Base-by-base conservation (phyloP, 2,888 invertebrate species). In the Eurois occulta region DNA sequence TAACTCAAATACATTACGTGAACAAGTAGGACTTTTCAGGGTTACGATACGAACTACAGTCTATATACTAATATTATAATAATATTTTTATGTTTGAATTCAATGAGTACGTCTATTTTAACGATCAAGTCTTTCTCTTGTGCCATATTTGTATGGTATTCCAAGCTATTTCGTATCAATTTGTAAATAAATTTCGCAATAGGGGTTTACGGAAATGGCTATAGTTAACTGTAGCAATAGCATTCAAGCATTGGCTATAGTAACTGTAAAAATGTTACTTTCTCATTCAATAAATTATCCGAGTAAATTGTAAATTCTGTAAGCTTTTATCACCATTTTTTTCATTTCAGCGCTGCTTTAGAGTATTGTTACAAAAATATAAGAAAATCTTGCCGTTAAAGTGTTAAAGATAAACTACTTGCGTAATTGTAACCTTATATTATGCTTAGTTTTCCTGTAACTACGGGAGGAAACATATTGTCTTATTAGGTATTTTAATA, bases 121-220 rank as follows among this genome's bases (percentile, higher is more conserved):
- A 28, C 46, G 18, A 64, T 13, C 55, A 66, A 62, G 58, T 69
- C 72, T 75, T 84, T 72, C 68, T 75, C 38, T 83, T 75, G 83
- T 84, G 86, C 72, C 84, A 84, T 84, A 72, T 58, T 60, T 71
- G 67, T 66, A 84, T 86, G 69, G 84, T 72, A 46, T 82, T 58
- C 8, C 55, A 74, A 77, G 16, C 46, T 72, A 65, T 55, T 81
- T 72, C 21, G 48, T 60, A 58, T 38, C 38, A 58, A 35, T 41
- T 75, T 82, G 81, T 82, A 81, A 70, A 80, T 84, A 80, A 11
- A 43, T n/a, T 85, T 70, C 38, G 38, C 11, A 18, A 21, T 66
- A 72, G 18, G 35, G 55, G 16, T 67, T 24, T 68, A 28, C 13
- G 28, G 8, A 28, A 60, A 69, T 72, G 78, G 58, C 58, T 66